phyloP scores from a whole-genome alignment of 2,113 vertebrate species.

The Alligator mississippiensis region DNA sequence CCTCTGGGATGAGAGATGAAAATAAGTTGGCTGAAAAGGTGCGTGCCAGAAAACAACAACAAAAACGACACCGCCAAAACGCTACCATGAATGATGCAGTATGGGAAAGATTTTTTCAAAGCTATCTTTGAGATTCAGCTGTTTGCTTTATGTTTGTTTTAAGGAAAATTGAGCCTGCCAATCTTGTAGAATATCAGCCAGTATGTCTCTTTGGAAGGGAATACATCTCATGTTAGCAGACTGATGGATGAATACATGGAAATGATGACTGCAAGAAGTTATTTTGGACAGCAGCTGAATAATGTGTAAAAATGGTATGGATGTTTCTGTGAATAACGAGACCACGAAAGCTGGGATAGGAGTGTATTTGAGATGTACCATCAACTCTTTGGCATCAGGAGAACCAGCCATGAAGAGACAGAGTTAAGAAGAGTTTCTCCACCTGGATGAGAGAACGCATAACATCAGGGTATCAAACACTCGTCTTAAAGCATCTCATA shows the following conservation, averaged over 20 bases:
- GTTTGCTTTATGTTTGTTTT: too few species aligned
- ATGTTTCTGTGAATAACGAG: not conserved
- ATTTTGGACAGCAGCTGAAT: not conserved
- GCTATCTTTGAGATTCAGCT: not conserved
- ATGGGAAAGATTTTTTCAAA: fast-evolving
- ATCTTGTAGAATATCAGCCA: fast-evolving
- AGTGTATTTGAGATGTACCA: not conserved
- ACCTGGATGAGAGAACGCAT: not conserved
- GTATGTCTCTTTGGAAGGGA: not conserved
- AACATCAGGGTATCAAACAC: not conserved
- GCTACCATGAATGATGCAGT: not conserved
- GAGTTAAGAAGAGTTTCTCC: not conserved
- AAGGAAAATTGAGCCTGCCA: too few species aligned
- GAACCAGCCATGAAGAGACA: not conserved
- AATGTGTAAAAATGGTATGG: not conserved
- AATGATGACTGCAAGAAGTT: not conserved
- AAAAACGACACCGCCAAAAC: not conserved
- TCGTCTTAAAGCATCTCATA: not conserved
- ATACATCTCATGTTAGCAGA: not conserved
- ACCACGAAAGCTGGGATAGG: not conserved
- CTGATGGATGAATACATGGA: fast-evolving
- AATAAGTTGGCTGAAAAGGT: not conserved
- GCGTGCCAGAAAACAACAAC: not conserved
- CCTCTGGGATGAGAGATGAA: not conserved
- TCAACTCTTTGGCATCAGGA: not conserved